Conservation (phyloP, 1,140 invertebrate species). For the Heliconius melpomene region DNA sequence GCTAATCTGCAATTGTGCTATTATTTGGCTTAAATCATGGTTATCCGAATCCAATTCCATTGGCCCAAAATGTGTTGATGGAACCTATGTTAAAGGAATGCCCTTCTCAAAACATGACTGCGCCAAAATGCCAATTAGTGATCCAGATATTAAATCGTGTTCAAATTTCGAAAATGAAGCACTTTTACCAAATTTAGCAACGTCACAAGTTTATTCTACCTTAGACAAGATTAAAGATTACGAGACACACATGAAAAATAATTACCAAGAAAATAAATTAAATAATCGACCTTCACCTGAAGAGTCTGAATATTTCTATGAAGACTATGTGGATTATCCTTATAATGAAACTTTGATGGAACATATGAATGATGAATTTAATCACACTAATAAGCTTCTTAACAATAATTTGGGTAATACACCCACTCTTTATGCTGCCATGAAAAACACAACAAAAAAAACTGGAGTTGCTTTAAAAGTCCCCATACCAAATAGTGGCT, state of each 20-base stretch:
- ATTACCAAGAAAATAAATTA: slow-evolving; percentile 66
- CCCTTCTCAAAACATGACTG: slow-evolving; percentile 87
- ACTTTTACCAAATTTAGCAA: slow-evolving; percentile 77
- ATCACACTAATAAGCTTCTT: slow-evolving; percentile 51
- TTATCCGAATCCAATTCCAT: slow-evolving; percentile 86
- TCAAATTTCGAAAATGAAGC: slow-evolving; percentile 85
- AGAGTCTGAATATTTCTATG: slow-evolving; percentile 90
- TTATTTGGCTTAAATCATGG: slow-evolving; percentile 92
- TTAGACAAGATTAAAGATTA: slow-evolving; percentile 80
- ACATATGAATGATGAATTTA: slow-evolving; percentile 60
- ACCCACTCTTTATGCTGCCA: slow-evolving; percentile 85
- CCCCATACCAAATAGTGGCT: slow-evolving; percentile 78
- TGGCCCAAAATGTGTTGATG: slow-evolving; percentile 89
- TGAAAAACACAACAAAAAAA: slow-evolving; percentile 79
- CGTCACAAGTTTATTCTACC: slow-evolving; percentile 80
- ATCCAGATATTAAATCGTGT: slow-evolving; percentile 79
- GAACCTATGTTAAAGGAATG: slow-evolving; percentile 86
- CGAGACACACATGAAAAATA: slow-evolving; percentile 68
- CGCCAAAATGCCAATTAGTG: slow-evolving; percentile 66
- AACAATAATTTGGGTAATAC: slow-evolving; percentile 82
- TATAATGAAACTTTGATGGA: slow-evolving; percentile 82
- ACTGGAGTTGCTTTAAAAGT: slow-evolving; percentile 57
- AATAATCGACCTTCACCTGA: slow-evolving; percentile 83
- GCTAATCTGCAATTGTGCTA: slow-evolving; percentile 88
- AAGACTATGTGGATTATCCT: slow-evolving; percentile 89